Evolutionary conservation across 2,113 vertebrate species (phyloP).

Genomic region (Athene noctua): DNA sequence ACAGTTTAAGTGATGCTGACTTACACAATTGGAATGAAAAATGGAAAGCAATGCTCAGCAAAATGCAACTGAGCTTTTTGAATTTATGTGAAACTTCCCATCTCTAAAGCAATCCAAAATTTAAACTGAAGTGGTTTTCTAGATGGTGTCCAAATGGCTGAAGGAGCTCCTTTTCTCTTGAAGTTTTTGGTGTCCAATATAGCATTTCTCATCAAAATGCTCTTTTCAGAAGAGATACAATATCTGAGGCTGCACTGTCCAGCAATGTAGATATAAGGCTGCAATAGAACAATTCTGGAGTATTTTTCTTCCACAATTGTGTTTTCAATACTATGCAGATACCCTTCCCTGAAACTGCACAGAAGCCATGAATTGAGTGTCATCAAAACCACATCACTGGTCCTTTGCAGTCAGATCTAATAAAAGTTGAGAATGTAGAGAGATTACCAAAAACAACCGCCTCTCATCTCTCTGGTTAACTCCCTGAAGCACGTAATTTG

Average conservation of each 20-base stretch:
- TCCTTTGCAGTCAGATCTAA: background rate
- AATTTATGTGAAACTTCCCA: background rate
- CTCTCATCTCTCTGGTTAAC: background rate
- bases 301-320: background rate
- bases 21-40: background rate
- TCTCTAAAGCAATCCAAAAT: background rate
- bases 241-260: background rate
- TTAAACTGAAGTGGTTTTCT: background rate
- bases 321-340: background rate
- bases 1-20: background rate
- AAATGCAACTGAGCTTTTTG: background rate
- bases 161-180: background rate
- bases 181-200: background rate
- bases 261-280: background rate
- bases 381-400: background rate
- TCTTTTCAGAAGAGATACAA: background rate
- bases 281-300: background rate
- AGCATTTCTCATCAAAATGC: background rate
- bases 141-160: background rate
- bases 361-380: background rate
- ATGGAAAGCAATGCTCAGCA: background rate
- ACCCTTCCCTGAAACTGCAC: background rate
- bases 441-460: background rate
- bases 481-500: background rate
- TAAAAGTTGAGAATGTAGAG: background rate